Conservation (phyloP, 1,140 invertebrate species). For the Pogonomyrmex barbatus region DNA sequence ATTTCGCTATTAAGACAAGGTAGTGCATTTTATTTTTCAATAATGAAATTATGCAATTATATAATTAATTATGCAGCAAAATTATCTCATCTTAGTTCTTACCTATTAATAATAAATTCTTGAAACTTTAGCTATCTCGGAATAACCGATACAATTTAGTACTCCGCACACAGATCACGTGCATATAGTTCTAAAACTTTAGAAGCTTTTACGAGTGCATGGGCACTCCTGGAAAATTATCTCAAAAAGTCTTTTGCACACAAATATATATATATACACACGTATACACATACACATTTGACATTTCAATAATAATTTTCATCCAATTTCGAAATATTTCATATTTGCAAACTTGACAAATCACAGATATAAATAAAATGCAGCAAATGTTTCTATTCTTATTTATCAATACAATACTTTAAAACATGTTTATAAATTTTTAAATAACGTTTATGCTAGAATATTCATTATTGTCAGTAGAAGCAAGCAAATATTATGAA, state of each 20-base stretch:
- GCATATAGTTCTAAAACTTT: constrained; percentile 16
- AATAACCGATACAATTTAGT: constrained; percentile 40
- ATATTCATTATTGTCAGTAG: constrained; percentile 7
- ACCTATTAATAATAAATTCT: constrained; percentile 28
- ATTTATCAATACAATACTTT: not conserved
- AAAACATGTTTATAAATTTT: not conserved
- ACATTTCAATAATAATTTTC: constrained; percentile 36
- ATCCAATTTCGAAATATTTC: not conserved
- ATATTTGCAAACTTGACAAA: not conserved
- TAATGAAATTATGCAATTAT: constrained; percentile 10
- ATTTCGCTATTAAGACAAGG: not conserved
- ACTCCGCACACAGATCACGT: constrained; percentile 27
- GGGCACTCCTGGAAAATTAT: constrained; percentile 24
- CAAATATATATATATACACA: not conserved
- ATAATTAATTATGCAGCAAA: not conserved
- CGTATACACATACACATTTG: not conserved
- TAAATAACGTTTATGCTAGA: not conserved
- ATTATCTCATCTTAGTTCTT: constrained; percentile 25
- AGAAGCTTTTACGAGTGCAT: constrained; percentile 2
- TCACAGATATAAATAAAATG: not conserved
- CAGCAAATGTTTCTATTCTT: not conserved
- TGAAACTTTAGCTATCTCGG: constrained; percentile 11
- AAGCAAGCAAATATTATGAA: not conserved
- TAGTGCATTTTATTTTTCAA: not conserved
- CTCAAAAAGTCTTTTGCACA: not conserved